Evolutionary conservation across 2,797 vertebrate species (phyloP).

Genomic region (Cephalopachus bancanus): DNA sequence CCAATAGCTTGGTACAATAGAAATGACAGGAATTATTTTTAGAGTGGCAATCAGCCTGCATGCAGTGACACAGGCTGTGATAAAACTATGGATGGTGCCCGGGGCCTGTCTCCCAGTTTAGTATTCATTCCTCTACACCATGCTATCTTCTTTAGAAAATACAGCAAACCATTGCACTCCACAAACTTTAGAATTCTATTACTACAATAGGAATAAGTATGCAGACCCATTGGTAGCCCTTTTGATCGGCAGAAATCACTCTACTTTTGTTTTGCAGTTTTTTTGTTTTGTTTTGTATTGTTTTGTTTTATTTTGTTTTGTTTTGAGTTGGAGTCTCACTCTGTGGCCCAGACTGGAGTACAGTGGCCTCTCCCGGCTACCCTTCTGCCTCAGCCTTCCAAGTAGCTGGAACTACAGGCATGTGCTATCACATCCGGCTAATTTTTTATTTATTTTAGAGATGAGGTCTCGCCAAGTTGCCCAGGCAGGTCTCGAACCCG

Average conservation of each 20-base stretch:
- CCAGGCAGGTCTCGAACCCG: no score
- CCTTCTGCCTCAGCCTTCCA: no score
- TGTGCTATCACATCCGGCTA: no score
- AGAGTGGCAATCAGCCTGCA: background rate
- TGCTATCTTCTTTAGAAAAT: background rate
- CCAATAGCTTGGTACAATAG: background rate
- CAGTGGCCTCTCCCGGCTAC: no score
- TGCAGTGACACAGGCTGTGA: background rate
- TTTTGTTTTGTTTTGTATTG: no score
- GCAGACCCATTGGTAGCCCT: slow-evolving; percentile 43
- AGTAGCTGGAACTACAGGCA: no score
- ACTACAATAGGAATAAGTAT: slow-evolving; percentile 76
- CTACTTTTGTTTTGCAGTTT: slow-evolving; percentile 12
- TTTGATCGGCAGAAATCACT: slow-evolving; percentile 24
- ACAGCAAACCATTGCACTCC: slow-evolving; percentile 6
- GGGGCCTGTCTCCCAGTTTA: rapidly evolving
- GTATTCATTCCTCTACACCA: rapidly evolving
- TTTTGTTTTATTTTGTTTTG: no score
- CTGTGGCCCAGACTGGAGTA: no score
- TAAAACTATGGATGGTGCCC: background rate
- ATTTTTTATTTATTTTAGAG: no score
- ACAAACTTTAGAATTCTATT: slow-evolving; percentile 71
- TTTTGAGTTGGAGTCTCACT: no score
- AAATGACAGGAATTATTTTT: background rate
- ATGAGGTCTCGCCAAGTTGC: no score